phyloP scores from a whole-genome alignment of 2,113 vertebrate species.

The Cottus gobio region DNA sequence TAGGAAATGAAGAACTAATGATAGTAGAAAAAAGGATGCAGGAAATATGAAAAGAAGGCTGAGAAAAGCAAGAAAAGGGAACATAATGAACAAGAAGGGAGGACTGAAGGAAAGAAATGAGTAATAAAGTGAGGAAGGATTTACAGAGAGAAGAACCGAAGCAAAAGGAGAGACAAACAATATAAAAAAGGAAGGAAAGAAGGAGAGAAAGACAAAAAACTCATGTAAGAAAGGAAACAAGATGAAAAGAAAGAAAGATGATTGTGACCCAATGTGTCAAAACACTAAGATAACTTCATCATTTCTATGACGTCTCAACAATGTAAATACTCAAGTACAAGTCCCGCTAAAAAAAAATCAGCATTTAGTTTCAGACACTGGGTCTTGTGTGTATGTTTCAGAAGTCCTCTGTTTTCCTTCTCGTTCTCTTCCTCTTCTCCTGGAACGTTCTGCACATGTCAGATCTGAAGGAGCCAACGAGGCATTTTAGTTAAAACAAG shows the following conservation, averaged over 20 bases:
- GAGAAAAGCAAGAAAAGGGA: neutral
- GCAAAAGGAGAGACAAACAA: neutral
- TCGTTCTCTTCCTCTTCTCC: constrained; percentile 44
- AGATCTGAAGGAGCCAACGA: neutral
- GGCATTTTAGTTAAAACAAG: constrained; percentile 20
- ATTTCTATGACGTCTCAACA: neutral
- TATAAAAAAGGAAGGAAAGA: too few species aligned
- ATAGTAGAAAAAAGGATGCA: neutral
- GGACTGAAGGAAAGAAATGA: neutral
- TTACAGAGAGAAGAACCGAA: neutral
- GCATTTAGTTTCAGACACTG: neutral
- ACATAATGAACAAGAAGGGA: neutral
- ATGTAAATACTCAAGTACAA: neutral
- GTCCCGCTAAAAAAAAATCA: neutral
- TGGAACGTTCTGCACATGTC: neutral
- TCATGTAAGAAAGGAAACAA: too few species aligned
- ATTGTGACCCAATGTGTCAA: neutral
- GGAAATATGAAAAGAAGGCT: neutral
- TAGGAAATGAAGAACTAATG: neutral
- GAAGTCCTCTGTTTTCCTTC: neutral
- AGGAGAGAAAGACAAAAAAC: too few species aligned
- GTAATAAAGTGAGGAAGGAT: neutral
- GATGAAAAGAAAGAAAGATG: too few species aligned
- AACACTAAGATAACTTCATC: neutral
- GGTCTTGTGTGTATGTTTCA: neutral